Evolutionary conservation across 2,888 invertebrate genomes (phyloP).

Genomic region (Lithophane leautieri): DNA sequence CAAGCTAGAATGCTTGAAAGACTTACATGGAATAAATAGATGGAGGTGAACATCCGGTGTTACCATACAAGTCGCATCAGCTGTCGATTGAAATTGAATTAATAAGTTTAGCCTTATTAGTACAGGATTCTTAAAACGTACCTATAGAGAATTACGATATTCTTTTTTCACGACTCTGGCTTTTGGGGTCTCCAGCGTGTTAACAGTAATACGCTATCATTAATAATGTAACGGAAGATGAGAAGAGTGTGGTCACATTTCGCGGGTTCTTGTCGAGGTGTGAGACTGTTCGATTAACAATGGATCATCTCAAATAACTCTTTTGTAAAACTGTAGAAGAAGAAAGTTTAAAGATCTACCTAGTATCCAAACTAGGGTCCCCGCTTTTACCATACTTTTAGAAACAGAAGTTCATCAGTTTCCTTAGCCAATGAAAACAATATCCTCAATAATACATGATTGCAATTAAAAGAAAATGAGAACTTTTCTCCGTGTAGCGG

Average conservation of each 20-base stretch:
- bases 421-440: background rate
- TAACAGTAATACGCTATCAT: background rate
- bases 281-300: background rate
- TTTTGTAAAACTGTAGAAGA: background rate
- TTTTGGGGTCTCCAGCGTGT: background rate
- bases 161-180: background rate
- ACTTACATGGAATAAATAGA: slow-evolving; percentile 30
- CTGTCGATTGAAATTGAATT: slow-evolving; percentile 24
- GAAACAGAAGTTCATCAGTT: too few relatives aligned
- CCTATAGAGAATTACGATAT: background rate
- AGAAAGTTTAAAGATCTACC: background rate
- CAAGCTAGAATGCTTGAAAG: background rate
- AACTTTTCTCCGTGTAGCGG: background rate
- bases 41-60: slow-evolving; percentile 31
- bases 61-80: slow-evolving; percentile 35
- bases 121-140: background rate
- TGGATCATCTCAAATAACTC: background rate
- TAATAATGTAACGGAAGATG: background rate
- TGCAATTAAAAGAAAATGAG: slow-evolving; percentile 18
- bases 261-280: background rate
- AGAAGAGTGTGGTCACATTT: background rate
- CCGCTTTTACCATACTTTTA: background rate
- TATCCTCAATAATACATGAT: slow-evolving; percentile 2
- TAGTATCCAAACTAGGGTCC: background rate
- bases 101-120: slow-evolving; percentile 2